Evolutionary conservation across 2,113 vertebrate genomes (phyloP).

Genomic region (Cyphomyrus plagiostoma): DNA sequence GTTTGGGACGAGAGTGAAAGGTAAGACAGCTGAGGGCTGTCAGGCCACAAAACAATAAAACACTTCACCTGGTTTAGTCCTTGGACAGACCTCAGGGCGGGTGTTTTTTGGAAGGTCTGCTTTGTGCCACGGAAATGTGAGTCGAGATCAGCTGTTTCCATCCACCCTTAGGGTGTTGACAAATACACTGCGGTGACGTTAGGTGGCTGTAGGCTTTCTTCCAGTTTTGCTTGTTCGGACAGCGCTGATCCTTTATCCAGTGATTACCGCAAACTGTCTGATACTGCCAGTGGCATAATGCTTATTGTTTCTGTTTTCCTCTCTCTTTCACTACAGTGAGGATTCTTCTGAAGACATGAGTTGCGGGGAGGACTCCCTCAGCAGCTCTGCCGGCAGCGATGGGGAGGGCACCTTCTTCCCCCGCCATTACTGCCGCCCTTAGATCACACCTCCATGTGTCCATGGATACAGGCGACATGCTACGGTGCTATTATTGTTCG

Average conservation of each 20-base stretch:
- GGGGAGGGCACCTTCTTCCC: conserved; percentile 10
- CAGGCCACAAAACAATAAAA: not conserved
- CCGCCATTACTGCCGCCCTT: not conserved
- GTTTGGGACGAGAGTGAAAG: conserved; percentile 78
- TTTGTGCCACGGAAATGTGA: not conserved
- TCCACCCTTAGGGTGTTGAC: not conserved
- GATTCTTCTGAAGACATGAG: conserved; percentile 21
- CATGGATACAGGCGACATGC: not conserved
- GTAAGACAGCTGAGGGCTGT: conserved; percentile 46
- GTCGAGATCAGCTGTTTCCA: not conserved
- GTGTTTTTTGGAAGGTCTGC: not conserved
- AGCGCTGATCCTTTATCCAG: not conserved
- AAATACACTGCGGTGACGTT: not conserved
- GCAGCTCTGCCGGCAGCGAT: conserved; percentile 13
- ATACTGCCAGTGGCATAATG: not conserved
- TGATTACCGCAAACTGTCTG: not conserved
- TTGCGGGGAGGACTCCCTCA: conserved; percentile 16
- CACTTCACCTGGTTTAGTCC: not conserved
- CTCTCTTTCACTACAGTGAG: not conserved
- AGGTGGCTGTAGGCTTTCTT: not conserved
- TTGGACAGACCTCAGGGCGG: not conserved
- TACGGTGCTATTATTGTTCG: not conserved
- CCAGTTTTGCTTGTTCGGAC: not conserved
- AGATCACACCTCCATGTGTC: not conserved
- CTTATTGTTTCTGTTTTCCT: not conserved